phyloP scores from a whole-genome alignment of 2,113 vertebrate species.

The Deroptyus accipitrinus region DNA sequence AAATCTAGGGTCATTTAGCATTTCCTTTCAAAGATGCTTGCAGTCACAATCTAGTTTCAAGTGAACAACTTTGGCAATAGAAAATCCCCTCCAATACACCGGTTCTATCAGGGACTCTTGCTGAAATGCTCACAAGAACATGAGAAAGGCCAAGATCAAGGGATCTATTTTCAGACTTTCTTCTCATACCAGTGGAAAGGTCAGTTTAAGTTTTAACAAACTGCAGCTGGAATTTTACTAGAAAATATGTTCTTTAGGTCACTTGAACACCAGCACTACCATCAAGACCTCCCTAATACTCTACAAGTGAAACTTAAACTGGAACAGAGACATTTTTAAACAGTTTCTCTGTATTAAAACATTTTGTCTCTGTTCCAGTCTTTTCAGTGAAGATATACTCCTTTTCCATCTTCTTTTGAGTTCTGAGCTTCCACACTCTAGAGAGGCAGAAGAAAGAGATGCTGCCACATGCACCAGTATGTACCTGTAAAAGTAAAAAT shows the following conservation, averaged over 20 bases:
- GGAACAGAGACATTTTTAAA: not conserved
- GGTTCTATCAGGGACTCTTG: not conserved
- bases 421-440: not conserved
- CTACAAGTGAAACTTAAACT: not conserved
- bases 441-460: not conserved
- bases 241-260: not conserved
- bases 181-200: not conserved
- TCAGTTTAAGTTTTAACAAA: not conserved
- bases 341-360: not conserved
- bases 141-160: not conserved
- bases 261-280: not conserved
- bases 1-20: not conserved
- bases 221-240: not conserved
- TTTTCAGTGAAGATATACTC: not conserved
- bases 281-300: not conserved
- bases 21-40: not conserved
- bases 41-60: not conserved
- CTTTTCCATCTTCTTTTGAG: not conserved
- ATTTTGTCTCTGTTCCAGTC: not conserved
- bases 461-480: not conserved
- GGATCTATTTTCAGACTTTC: not conserved
- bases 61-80: not conserved
- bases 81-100: not conserved
- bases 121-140: not conserved
- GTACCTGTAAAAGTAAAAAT: not conserved